Conservation (phyloP, 2,113 vertebrate species). For the Pseudorectes ferrugineus region DNA sequence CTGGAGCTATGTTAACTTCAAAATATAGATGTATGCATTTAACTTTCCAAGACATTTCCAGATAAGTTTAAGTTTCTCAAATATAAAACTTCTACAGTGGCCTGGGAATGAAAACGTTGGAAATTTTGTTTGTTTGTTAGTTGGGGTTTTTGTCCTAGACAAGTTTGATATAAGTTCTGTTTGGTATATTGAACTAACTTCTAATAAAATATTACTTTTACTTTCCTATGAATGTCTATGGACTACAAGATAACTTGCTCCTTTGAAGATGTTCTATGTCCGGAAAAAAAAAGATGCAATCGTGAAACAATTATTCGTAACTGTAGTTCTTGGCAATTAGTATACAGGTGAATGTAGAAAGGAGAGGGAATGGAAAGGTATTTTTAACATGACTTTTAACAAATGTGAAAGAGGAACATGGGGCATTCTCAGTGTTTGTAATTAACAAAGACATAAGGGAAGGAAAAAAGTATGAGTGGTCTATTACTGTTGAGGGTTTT, state of each 20-base stretch:
- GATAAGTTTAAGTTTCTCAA: not conserved
- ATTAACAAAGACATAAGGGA: not conserved
- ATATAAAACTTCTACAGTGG: not conserved
- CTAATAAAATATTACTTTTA: not conserved
- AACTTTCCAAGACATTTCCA: not conserved
- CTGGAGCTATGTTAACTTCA: slow-evolving; percentile 15
- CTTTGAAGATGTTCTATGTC: not conserved
- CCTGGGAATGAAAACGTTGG: not conserved
- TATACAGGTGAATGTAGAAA: not conserved
- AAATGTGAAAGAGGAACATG: not conserved
- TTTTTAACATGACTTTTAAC: not conserved
- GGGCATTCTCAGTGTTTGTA: not conserved
- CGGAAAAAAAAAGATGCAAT: not conserved
- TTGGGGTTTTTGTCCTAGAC: accelerated
- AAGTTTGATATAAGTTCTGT: not conserved
- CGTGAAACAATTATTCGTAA: not conserved
- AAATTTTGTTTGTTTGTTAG: not conserved
- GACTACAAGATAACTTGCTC: not conserved
- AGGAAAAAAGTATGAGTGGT: not conserved
- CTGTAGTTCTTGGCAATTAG: not conserved
- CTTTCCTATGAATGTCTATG: not conserved
- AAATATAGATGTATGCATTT: not conserved
- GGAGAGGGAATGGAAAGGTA: not conserved
- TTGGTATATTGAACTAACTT: not conserved
- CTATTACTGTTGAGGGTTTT: not conserved